Percentiles rank a stretch among this genome's conserved stretches.
phyloP scores from a whole-genome alignment of 1,140 invertebrate genomes.

The Microvelia longipes region DNA sequence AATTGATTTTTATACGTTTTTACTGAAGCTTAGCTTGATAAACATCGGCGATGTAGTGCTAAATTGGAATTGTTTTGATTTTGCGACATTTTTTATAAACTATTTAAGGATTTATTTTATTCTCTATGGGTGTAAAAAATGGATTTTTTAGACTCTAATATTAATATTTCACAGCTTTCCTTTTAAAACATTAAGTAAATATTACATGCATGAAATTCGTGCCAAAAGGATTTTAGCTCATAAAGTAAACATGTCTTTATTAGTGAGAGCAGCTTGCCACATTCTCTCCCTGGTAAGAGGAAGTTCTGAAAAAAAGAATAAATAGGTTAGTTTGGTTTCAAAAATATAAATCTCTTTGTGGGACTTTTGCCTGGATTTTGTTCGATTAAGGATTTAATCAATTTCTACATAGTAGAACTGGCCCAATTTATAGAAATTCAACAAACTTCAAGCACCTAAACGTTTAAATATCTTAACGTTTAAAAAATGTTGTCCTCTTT shows the following conservation, averaged over 20 bases:
- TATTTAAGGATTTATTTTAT: too few relatives aligned
- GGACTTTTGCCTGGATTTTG: neutral
- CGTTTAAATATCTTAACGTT: neutral
- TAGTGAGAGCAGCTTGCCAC: constrained; percentile 7
- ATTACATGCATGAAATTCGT: too few relatives aligned
- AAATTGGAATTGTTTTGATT: too few relatives aligned
- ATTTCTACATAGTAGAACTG: neutral
- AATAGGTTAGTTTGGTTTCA: neutral
- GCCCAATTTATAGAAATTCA: neutral
- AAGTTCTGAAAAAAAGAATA: constrained; percentile 11
- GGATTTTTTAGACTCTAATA: too few relatives aligned
- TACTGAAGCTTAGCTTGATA: too few relatives aligned
- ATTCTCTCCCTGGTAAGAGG: constrained; percentile 13
- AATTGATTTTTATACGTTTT: too few relatives aligned
- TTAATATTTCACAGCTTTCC: too few relatives aligned
- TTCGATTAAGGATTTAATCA: neutral
- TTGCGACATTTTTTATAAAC: too few relatives aligned
- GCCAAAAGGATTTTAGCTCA: too few relatives aligned
- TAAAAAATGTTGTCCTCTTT: neutral
- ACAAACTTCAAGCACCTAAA: neutral
- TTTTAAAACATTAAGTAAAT: too few relatives aligned
- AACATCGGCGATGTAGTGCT: too few relatives aligned
- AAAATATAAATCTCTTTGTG: neutral
- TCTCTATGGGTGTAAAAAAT: too few relatives aligned
- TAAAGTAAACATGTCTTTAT: constrained; percentile 8